Evolutionary conservation across 2,888 invertebrate species (phyloP), one percentile per base, ranked within the genome.

Genomic region (Pseudoips prasinana): DNA sequence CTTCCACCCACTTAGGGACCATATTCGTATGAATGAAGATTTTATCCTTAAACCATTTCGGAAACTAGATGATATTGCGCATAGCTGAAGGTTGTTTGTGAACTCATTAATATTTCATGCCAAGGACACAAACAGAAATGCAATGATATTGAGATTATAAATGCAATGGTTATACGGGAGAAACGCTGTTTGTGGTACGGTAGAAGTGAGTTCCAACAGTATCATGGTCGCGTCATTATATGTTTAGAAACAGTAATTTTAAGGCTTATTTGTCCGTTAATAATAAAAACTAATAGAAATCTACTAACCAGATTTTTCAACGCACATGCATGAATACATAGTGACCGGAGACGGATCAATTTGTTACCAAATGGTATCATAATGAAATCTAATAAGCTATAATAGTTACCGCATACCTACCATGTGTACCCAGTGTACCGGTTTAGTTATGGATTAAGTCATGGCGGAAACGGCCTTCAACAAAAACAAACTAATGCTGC

Each of bases 401-500:
- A 58, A 63, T 62, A 37, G 47, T 50, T 49, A 49, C 33, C 40
- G 27, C 46, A 56, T 52, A 50, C 43, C 14, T 14, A 14, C 5
- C 5, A 14, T 14, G 14, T 14, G 14, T 14, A 14, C 14, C 14
- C 14, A 14, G 7, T 49, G 44, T 50, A 53, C 53, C 55, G 57
- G 58, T 58, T 53, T 51, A 58, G 48, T 61, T 67, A 63, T 64
- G 59, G 53, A 65, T 65, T 66, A 61, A 74, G 62, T 61, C 64
- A 69, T 72, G 71, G 71, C 76, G 80, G 80, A 82, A 82, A 74
- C 61, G 58, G 54, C 52, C 58, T 55, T 58, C 59, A 71, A 77
- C 69, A 84, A 85, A 82, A 85, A 82, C 74, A 69, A 74, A 75
- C 68, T 60, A 73, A 73, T 66, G 68, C 67, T 61, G 68, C 73